phyloP scores from a whole-genome alignment of 53 echinoderm and acorn worm species.

The Pentamera pediparva region DNA sequence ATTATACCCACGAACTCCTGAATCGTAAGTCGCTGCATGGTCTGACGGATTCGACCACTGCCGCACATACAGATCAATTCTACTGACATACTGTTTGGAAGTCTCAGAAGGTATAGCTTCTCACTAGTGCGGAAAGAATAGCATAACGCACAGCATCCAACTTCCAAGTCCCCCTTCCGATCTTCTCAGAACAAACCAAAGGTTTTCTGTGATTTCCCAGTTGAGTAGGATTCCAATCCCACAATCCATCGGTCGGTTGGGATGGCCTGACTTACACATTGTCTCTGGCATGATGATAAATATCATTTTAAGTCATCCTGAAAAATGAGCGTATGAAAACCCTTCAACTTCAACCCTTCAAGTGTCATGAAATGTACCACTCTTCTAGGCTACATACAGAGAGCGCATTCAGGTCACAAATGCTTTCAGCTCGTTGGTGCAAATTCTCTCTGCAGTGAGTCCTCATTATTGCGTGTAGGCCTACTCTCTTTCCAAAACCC shows the following conservation, averaged over 20 bases:
- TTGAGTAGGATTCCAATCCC: neutral
- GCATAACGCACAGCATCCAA: neutral
- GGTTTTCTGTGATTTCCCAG: constrained; percentile 47
- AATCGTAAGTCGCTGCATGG: neutral
- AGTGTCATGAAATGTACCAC: neutral
- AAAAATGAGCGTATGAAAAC: neutral
- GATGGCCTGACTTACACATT: neutral
- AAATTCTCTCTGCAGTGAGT: too few species aligned
- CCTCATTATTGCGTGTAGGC: too few species aligned
- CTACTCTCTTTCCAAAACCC: too few species aligned
- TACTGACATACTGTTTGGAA: neutral
- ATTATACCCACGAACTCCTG: neutral
- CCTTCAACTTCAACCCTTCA: neutral
- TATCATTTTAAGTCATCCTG: neutral
- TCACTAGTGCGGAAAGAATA: neutral
- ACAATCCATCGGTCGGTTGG: neutral
- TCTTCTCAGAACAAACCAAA: constrained; percentile 13
- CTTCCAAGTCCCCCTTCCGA: neutral
- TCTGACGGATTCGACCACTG: neutral
- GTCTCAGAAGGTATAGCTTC: neutral
- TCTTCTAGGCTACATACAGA: too few species aligned
- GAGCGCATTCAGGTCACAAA: too few species aligned
- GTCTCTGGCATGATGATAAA: neutral
- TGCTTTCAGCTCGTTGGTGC: too few species aligned
- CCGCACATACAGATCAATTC: neutral